Evolutionary conservation across 23 tunicate genomes (phyloP).

Genomic region (Styela plicata): DNA sequence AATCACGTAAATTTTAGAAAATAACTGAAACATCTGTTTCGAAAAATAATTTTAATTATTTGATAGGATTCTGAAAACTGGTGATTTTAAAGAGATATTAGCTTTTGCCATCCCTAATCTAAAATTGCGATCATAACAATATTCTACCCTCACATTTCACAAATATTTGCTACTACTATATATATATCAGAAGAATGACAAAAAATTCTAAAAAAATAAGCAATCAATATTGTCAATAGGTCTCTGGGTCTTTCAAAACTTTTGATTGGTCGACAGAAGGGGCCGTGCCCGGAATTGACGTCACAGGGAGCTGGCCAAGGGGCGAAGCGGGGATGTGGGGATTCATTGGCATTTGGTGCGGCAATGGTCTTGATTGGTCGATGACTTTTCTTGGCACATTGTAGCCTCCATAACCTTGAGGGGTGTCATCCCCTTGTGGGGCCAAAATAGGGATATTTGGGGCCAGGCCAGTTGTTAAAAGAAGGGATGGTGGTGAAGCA

Average conservation of each 20-base stretch:
- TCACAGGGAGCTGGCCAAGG: slow-evolving; percentile 27
- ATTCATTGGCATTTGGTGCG: not conserved
- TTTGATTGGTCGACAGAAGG: not conserved
- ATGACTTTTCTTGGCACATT: slow-evolving; percentile 25
- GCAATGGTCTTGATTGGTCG: not conserved
- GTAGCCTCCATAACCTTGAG: slow-evolving; percentile 11
- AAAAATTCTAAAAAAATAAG: no score
- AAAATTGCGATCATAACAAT: no score
- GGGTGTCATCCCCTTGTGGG: not conserved
- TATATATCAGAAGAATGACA: no score
- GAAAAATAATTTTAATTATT: no score
- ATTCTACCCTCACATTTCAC: no score
- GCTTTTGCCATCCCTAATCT: no score
- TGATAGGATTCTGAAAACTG: no score
- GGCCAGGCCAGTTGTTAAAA: slow-evolving; percentile 1
- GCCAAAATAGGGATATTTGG: not conserved
- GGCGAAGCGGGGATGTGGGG: slow-evolving; percentile 23
- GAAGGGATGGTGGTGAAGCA: not conserved
- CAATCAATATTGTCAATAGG: not conserved
- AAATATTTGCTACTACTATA: no score
- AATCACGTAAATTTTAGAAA: no score
- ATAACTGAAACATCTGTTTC: no score
- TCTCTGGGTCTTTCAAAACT: slow-evolving; percentile 16
- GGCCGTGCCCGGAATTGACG: slow-evolving; percentile 12
- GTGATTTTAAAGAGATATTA: no score